These are phyloP conservation scores for Siniperca undulata DNA, from an alignment of 2,797 vertebrate species.

Conservation along the genomic window DNA sequence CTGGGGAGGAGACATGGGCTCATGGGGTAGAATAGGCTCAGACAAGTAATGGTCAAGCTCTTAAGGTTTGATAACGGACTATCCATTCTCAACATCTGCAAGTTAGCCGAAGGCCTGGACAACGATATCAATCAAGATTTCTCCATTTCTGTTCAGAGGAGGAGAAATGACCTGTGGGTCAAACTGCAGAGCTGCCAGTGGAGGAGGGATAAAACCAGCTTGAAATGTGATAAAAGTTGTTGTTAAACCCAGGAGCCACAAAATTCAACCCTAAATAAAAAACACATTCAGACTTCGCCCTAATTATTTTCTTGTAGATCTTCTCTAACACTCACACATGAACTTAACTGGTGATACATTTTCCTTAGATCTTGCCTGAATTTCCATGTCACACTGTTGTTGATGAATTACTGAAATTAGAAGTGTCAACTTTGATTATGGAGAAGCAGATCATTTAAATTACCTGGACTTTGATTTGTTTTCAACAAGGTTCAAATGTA, in stretches of 20 bases:
- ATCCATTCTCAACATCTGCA: slow-evolving; percentile 60
- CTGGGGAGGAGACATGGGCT: slow-evolving; percentile 30
- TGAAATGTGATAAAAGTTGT: slow-evolving; percentile 9
- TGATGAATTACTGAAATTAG: slow-evolving; percentile 30
- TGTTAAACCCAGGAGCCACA: neutral
- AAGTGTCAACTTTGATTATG: slow-evolving; percentile 20
- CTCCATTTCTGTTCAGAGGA: slow-evolving; percentile 44
- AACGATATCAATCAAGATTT: slow-evolving; percentile 58
- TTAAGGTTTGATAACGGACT: slow-evolving; percentile 42
- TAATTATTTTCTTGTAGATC: neutral
- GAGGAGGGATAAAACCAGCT: slow-evolving; percentile 27
- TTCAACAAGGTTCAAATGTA: slow-evolving; percentile 1
- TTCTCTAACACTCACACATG: neutral
- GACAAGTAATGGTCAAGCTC: slow-evolving; percentile 24
- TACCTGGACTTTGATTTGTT: slow-evolving; percentile 9
- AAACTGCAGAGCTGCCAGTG: slow-evolving; percentile 32
- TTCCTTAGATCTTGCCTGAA: neutral
- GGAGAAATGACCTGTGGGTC: slow-evolving; percentile 41
- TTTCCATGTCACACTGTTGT: slow-evolving; percentile 8
- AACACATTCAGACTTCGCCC: neutral
- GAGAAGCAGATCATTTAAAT: slow-evolving; percentile 28
- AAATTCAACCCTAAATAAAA: slow-evolving; percentile 1
- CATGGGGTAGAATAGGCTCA: slow-evolving; percentile 7
- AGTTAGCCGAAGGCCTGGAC: slow-evolving; percentile 29
- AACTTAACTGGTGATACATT: neutral